phyloP scores from a whole-genome alignment of 1,140 invertebrate species.

The Lasioglossum baleicum region DNA sequence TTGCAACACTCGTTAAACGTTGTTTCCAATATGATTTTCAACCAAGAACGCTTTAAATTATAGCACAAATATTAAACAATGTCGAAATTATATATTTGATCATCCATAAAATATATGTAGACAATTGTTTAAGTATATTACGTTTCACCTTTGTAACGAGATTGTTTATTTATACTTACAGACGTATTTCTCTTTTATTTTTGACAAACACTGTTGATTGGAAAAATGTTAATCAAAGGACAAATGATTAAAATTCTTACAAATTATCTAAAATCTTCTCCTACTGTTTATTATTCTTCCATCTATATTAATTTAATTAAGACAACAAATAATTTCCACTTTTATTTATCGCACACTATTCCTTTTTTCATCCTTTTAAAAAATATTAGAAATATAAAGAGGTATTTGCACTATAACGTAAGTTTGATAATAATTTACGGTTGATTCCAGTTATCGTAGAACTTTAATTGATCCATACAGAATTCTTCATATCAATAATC shows the following conservation, averaged over 20 bases:
- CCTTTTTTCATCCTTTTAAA: constrained; percentile 7
- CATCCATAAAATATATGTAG: not conserved
- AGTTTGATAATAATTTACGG: not conserved
- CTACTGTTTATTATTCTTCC: constrained; percentile 32
- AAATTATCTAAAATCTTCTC: constrained; percentile 16
- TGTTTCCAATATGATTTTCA: constrained; percentile 29
- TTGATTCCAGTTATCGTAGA: not conserved
- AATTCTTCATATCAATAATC: constrained; percentile 1
- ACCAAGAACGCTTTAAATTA: constrained; percentile 28
- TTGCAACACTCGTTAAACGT: constrained; percentile 32
- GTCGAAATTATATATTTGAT: constrained; percentile 20
- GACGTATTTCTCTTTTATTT: constrained; percentile 21
- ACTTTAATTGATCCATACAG: not conserved
- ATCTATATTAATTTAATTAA: constrained; percentile 3
- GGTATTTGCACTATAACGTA: constrained; percentile 14
- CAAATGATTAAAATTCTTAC: constrained; percentile 25
- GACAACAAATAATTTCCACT: constrained; percentile 11
- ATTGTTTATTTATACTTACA: constrained; percentile 11
- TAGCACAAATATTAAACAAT: constrained; percentile 32
- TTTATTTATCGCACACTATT: not conserved
- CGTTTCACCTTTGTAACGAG: constrained; percentile 17
- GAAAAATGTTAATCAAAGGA: constrained; percentile 2
- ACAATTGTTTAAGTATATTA: constrained; percentile 5
- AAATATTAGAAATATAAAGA: constrained; percentile 1
- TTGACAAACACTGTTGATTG: constrained; percentile 15